Evolutionary conservation across 2,888 invertebrate genomes (phyloP), one percentile per base, ranked within the genome.

Genomic region (Spilosoma lubricipeda): DNA sequence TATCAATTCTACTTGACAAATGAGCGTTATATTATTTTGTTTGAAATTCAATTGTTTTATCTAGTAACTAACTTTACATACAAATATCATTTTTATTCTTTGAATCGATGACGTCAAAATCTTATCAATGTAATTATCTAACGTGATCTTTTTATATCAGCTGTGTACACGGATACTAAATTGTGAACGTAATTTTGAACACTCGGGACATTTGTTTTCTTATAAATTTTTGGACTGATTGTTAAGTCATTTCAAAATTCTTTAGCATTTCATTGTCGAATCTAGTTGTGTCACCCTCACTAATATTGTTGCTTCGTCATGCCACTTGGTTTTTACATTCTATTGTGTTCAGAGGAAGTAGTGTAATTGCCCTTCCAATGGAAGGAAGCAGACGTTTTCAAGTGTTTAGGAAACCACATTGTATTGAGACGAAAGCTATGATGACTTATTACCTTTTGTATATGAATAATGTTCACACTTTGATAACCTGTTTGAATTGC

Each of bases 261-360:
- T 39, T 65, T 66, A 73, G 76, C 69, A 77, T 80, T 82, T 71
- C 39, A 65, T 76, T 69, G 68, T 80, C 70, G 71, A 77, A 76
- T 75, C 63, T 68, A 77, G 79, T 83, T 81, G 85, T 87, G 86
- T 86, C 87, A 86, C 88, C 85, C 86, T 79, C 84, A 80, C 82
- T 83, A 84, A 85, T 87, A 89, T 87, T 84, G 87, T 84, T 80
- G 85, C 81, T 80, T 85, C 86, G 89, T 88, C 90, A 89, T 85
- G 89, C 86, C 87, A 87, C 87, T 86, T 89, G 89, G 86, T 89
- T 94, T 92, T 93, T 90, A 90, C 91, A 89, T 92, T 90, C 90
- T 88, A 93, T 94, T 94, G 94, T 94, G 85, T 88, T 85, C 82
- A 84, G 89, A 92, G 94, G 94, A 95, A 94, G 91, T 88, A 87